Evolutionary conservation across 2,888 invertebrate genomes (phyloP).

Genomic region (Campoplex nolae): DNA sequence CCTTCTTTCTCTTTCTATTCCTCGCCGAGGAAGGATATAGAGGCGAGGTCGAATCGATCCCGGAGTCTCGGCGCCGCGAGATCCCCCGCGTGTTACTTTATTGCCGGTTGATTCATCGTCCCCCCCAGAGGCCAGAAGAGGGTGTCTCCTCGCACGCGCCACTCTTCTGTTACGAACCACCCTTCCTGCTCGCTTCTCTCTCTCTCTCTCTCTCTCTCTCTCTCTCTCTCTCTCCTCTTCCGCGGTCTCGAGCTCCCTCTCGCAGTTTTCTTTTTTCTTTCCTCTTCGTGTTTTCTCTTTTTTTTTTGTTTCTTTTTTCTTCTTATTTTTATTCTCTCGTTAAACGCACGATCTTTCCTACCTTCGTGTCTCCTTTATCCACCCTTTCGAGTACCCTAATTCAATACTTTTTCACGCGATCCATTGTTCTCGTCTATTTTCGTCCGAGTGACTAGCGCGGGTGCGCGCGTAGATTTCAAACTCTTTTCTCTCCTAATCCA

Average conservation of each 20-base stretch:
- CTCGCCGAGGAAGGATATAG: slow-evolving; percentile 6
- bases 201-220: no score
- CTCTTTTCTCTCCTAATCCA: background rate
- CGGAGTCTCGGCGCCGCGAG: slow-evolving; percentile 66
- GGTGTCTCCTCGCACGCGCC: slow-evolving; percentile 38
- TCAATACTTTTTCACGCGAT: background rate
- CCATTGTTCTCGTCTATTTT: background rate
- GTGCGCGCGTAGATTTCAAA: background rate
- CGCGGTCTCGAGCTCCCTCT: background rate
- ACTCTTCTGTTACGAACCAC: slow-evolving; percentile 19
- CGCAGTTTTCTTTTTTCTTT: background rate
- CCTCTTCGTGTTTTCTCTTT: background rate
- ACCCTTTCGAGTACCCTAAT: background rate
- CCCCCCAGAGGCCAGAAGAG: slow-evolving; percentile 38
- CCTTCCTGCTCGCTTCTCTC: background rate
- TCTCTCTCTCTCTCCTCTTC: background rate
- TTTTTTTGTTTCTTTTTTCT: background rate
- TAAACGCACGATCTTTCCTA: background rate
- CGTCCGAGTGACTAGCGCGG: no score
- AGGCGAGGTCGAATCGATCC: slow-evolving; percentile 65
- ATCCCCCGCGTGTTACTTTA: slow-evolving; percentile 63
- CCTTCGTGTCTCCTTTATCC: background rate
- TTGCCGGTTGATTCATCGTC: slow-evolving; percentile 70
- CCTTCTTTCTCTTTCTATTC: background rate
- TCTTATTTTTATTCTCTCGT: background rate